These are phyloP conservation scores for Diarsia rubi DNA, from an alignment of 2,888 invertebrate genomes.

Conservation along the genomic window DNA sequence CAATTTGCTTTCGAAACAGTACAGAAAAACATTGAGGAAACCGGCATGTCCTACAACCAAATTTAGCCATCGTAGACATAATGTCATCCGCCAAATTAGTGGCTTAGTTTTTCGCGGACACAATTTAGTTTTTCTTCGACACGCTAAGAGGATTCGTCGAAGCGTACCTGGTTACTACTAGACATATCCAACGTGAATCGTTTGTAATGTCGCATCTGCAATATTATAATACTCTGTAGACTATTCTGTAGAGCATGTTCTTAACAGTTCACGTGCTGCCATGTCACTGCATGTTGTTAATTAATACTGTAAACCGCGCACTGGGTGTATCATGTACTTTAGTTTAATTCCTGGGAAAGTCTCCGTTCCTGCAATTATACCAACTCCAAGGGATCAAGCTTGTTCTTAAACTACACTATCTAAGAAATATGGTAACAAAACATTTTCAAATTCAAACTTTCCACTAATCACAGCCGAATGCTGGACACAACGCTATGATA, in stretches of 20 bases:
- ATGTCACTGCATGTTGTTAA: conserved; percentile 28
- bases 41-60: neutral
- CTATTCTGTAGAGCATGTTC: neutral
- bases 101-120: too few relatives aligned
- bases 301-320: conserved; percentile 6
- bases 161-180: neutral
- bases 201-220: neutral
- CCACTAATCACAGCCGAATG: neutral
- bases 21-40: neutral
- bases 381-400: neutral
- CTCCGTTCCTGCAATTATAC: neutral
- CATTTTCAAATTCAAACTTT: neutral
- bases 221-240: neutral
- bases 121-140: too few relatives aligned
- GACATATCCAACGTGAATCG: neutral
- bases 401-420: too few relatives aligned
- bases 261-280: conserved; percentile 8
- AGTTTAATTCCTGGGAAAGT: neutral
- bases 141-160: too few relatives aligned
- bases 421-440: too few relatives aligned
- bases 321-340: neutral
- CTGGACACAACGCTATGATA: neutral
- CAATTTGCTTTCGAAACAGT: neutral
- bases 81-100: neutral
- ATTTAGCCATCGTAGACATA: neutral